Conservation (phyloP, 2,797 vertebrate genomes). For the Crenichthys baileyi region DNA sequence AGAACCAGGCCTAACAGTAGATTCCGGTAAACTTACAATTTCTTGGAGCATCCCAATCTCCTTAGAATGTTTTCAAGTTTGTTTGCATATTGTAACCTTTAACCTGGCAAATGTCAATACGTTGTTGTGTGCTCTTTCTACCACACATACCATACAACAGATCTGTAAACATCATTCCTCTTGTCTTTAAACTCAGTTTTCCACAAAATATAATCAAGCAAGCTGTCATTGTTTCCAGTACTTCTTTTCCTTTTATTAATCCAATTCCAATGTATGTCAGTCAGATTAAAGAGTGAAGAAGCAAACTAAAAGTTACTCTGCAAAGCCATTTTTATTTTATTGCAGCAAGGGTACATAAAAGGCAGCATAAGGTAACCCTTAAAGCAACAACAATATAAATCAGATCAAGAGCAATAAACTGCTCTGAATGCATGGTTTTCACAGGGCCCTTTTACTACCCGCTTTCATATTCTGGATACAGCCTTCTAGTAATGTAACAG, state of each 20-base stretch:
- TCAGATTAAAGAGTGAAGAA: background rate
- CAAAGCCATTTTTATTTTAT: background rate
- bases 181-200: background rate
- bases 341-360: background rate
- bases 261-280: background rate
- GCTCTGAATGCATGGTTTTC: conserved; percentile 20
- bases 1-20: background rate
- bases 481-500: conserved; percentile 33
- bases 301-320: conserved; percentile 1
- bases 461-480: conserved; percentile 15
- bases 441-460: background rate
- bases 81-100: background rate
- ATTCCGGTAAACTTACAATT: background rate
- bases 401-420: conserved; percentile 9
- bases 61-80: background rate
- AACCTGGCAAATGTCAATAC: background rate
- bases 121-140: background rate
- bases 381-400: conserved; percentile 6
- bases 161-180: background rate
- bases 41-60: background rate
- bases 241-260: conserved; percentile 5
- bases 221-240: background rate
- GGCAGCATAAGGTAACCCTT: background rate
- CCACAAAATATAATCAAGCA: background rate
- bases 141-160: background rate